These are phyloP conservation scores for Allolobophora icterica DNA, from an alignment of 2,888 invertebrate genomes.

Conservation along the genomic window DNA sequence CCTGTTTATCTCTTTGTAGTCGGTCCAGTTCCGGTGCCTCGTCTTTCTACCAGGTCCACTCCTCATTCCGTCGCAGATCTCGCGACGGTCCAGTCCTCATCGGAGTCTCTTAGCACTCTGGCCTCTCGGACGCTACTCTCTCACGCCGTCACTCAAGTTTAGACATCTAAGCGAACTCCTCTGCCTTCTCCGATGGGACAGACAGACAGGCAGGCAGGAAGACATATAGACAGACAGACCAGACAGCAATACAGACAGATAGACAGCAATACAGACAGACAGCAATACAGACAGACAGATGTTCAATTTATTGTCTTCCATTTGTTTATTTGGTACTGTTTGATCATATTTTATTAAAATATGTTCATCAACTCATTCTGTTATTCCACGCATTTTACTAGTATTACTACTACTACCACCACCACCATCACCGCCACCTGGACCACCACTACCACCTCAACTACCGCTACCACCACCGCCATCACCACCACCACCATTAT, in stretches of 20 bases:
- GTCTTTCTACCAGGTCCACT: background rate
- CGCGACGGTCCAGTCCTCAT: background rate
- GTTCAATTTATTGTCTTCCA: background rate
- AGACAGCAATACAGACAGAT: no score
- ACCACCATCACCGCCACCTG: background rate
- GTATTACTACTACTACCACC: background rate
- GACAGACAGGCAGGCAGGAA: background rate
- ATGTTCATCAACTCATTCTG: background rate
- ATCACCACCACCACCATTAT: background rate
- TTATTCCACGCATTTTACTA: background rate
- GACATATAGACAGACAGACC: no score
- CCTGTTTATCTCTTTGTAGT: background rate
- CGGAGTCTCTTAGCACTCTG: background rate
- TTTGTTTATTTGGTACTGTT: background rate
- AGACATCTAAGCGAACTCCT: background rate
- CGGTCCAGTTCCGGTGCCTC: constrained; percentile 12
- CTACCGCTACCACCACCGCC: background rate
- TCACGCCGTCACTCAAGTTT: background rate
- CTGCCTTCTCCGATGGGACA: background rate
- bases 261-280: no score
- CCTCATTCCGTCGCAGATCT: background rate
- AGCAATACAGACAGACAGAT: no score
- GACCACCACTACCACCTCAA: no score
- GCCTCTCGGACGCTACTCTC: background rate
- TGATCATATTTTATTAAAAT: background rate